Conservation (phyloP, 30 jellyfish, hydroid and myxozoan genomes). For the Catostylus mosaicus region DNA sequence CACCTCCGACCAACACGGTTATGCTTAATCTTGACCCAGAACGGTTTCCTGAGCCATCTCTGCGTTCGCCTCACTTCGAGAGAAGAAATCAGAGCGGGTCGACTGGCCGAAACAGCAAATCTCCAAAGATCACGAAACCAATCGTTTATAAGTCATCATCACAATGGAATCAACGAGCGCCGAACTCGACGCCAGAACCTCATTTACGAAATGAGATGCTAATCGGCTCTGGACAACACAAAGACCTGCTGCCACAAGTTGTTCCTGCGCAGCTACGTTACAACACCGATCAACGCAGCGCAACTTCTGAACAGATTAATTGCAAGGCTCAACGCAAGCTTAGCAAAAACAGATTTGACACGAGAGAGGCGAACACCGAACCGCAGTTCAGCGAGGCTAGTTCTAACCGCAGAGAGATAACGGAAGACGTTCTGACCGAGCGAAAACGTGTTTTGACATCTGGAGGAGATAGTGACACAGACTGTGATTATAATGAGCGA, state of each 20-base stretch:
- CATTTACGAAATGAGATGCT: conserved; percentile 38
- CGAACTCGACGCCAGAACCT: conserved; percentile 69
- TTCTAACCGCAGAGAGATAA: conserved; percentile 47
- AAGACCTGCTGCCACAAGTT: conserved; percentile 53
- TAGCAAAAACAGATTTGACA: conserved; percentile 50
- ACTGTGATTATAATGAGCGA: conserved; percentile 17
- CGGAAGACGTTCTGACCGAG: conserved; percentile 30
- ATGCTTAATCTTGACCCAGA: conserved; percentile 60
- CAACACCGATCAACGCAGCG: conserved; percentile 19
- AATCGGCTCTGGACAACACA: conserved; percentile 23
- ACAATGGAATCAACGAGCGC: conserved; percentile 57
- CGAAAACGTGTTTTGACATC: conserved; percentile 56
- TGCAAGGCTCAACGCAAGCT: conserved; percentile 31
- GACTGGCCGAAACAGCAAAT: background rate
- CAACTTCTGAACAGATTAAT: conserved; percentile 1
- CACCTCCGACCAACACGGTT: conserved; percentile 32
- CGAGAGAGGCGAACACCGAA: conserved; percentile 21
- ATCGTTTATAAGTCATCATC: conserved; percentile 27
- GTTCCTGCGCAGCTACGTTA: conserved; percentile 53
- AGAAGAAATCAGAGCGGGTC: conserved; percentile 1
- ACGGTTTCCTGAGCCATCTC: conserved; percentile 48
- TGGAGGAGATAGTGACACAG: conserved; percentile 35
- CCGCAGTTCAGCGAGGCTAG: conserved; percentile 41
- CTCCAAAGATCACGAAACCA: conserved; percentile 19
- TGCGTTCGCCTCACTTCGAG: conserved; percentile 38